Conservation (phyloP, 1,140 invertebrate species). For the Apis dorsata region DNA sequence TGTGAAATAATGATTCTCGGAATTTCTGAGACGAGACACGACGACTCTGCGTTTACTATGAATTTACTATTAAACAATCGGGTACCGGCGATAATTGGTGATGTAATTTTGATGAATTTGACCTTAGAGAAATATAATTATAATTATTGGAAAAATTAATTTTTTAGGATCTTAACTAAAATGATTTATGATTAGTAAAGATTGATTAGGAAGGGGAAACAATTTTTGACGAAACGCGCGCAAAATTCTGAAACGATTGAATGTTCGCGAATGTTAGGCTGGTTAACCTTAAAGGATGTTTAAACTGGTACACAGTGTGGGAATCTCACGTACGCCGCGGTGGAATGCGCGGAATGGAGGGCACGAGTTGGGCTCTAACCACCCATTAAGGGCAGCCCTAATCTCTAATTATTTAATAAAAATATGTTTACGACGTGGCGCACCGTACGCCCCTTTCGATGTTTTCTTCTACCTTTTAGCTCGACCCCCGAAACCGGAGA, state of each 20-base stretch:
- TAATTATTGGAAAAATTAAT: no score
- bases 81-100: no score
- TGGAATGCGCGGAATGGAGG: conserved; percentile 79
- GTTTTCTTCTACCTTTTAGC: conserved; percentile 55
- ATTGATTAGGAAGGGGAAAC: no score
- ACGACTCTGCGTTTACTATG: neutral
- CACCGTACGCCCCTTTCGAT: conserved; percentile 73
- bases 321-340: conserved; percentile 78
- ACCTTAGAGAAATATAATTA: no score
- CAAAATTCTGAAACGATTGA: neutral
- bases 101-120: no score
- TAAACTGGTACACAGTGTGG: conserved; percentile 76
- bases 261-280: conserved; percentile 9
- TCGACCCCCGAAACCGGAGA: conserved; percentile 44
- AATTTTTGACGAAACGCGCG: neutral
- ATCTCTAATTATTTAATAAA: conserved; percentile 82
- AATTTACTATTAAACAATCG: no score
- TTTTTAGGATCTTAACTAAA: no score
- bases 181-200: no score
- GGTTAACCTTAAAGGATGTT: conserved; percentile 32
- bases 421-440: conserved; percentile 80
- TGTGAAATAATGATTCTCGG: neutral
- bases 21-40: neutral
- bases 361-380: conserved; percentile 78
- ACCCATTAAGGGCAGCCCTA: conserved; percentile 77